phyloP scores from a whole-genome alignment of 2,113 vertebrate genomes.

The Speoplatyrhinus poulsoni region DNA sequence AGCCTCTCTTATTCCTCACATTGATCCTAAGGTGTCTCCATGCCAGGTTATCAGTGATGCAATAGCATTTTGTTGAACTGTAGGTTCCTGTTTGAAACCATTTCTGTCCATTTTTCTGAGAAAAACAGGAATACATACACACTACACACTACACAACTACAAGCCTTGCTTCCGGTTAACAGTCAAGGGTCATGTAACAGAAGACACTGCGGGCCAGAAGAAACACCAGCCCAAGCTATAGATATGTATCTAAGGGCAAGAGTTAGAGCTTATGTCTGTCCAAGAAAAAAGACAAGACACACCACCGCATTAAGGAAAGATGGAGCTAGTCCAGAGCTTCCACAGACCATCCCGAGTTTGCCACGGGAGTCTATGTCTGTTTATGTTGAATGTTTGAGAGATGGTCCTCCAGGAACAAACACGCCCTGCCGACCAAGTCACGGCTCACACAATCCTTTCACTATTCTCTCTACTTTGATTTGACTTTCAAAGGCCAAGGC shows the following conservation, averaged over 20 bases:
- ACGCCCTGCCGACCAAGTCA: slow-evolving; percentile 67
- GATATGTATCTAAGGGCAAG: slow-evolving; percentile 25
- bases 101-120: neutral
- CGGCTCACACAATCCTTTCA: slow-evolving; percentile 44
- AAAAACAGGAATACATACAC: neutral
- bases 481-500: slow-evolving; percentile 63
- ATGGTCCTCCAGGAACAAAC: slow-evolving; percentile 65
- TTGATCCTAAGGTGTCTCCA: too few species aligned
- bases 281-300: slow-evolving; percentile 11
- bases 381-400: slow-evolving; percentile 62
- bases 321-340: slow-evolving; percentile 22
- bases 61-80: too few species aligned
- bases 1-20: too few species aligned
- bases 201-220: slow-evolving; percentile 20
- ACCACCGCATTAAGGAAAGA: slow-evolving; percentile 7
- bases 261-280: slow-evolving; percentile 17
- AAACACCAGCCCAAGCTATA: slow-evolving; percentile 31
- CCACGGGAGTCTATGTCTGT: slow-evolving; percentile 38
- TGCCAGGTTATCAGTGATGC: too few species aligned
- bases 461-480: slow-evolving; percentile 59
- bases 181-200: slow-evolving; percentile 30
- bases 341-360: slow-evolving; percentile 35
- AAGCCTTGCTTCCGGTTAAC: slow-evolving; percentile 43
- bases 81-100: too few species aligned
- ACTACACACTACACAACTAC: neutral